Evolutionary conservation across 2,113 vertebrate genomes (phyloP).

Genomic region (Daboia siamensis): DNA sequence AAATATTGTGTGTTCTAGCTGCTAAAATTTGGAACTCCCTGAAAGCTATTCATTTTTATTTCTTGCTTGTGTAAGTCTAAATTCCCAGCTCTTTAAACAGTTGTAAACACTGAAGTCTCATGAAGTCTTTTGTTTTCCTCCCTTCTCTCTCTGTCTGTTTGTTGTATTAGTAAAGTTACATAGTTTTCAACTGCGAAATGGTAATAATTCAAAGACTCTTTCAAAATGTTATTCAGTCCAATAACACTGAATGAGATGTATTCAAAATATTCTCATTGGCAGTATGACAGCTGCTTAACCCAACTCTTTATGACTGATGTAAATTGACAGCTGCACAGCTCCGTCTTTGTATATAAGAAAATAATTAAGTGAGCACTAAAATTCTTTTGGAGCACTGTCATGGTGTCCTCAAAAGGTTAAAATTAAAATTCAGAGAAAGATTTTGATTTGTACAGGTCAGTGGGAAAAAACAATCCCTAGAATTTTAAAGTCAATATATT

Average conservation of each 20-base stretch:
- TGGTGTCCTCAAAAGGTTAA: conserved; percentile 9
- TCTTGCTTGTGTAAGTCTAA: background rate
- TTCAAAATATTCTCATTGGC: background rate
- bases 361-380: conserved; percentile 16
- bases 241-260: background rate
- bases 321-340: background rate
- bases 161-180: background rate
- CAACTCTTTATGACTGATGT: background rate
- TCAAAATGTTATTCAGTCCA: background rate
- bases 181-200: background rate
- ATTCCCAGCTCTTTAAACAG: background rate
- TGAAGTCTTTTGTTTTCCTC: background rate
- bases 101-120: background rate
- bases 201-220: background rate
- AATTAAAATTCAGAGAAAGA: conserved; percentile 10
- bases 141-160: background rate
- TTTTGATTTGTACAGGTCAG: conserved; percentile 3
- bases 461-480: conserved; percentile 4
- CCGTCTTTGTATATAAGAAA: background rate
- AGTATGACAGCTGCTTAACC: background rate
- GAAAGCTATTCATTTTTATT: background rate
- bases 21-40: background rate
- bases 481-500: background rate
- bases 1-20: background rate
- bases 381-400: background rate